These are phyloP conservation scores for Aethes cnicana DNA, from an alignment of 2,888 invertebrate species.

Conservation along the genomic window DNA sequence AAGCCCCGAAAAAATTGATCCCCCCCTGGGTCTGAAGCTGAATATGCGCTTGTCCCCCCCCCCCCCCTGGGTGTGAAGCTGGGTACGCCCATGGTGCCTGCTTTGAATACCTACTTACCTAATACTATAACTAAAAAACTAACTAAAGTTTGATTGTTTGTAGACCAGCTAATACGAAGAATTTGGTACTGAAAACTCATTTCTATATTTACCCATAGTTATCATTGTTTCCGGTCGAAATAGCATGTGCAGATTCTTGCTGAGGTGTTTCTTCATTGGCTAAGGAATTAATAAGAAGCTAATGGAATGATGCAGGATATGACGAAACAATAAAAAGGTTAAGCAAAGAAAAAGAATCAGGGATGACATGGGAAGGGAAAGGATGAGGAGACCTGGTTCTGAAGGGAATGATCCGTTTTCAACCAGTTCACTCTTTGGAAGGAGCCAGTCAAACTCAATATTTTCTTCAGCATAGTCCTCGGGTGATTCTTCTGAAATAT, in stretches of 20 bases:
- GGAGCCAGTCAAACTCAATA: conserved; percentile 62
- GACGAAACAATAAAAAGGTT: conserved; percentile 38
- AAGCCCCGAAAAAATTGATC: no score
- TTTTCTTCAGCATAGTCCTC: conserved; percentile 64
- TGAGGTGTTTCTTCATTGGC: conserved; percentile 13
- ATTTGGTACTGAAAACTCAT: no score
- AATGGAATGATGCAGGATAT: conserved; percentile 3
- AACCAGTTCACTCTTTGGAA: conserved; percentile 41
- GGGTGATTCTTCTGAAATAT: conserved; percentile 50
- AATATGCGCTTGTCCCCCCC: no score
- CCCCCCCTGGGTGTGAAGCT: no score
- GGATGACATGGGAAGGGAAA: conserved; percentile 31
- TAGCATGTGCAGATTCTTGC: not conserved
- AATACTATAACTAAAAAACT: no score
- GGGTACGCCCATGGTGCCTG: no score
- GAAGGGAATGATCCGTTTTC: conserved; percentile 40
- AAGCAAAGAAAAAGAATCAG: conserved; percentile 29
- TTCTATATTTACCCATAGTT: conserved; percentile 39
- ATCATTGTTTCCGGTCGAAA: conserved; percentile 33
- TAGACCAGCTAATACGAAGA: no score
- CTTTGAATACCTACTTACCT: no score
- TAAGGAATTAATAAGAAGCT: conserved; percentile 1
- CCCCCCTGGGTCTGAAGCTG: no score
- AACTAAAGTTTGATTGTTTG: no score
- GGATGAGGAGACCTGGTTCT: conserved; percentile 52